These are phyloP conservation scores for Invenusta paracnida DNA, from an alignment of 2,888 invertebrate species.

Conservation along the genomic window DNA sequence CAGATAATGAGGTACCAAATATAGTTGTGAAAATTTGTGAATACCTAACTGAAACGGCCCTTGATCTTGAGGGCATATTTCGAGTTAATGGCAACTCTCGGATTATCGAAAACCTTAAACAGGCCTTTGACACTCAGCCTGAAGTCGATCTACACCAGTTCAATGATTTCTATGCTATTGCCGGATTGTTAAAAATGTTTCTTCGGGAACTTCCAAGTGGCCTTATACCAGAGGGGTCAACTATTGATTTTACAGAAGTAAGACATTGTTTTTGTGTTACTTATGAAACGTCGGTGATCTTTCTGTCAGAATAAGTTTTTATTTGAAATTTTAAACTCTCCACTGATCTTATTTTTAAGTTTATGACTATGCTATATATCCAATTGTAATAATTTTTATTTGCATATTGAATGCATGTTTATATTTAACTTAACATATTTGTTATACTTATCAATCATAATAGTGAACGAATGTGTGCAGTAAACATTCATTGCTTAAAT, in stretches of 20 bases:
- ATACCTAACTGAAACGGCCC: conserved; percentile 53
- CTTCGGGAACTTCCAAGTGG: conserved; percentile 63
- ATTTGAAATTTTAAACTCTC: too few species aligned
- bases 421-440: too few species aligned
- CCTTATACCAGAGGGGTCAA: conserved; percentile 61
- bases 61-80: conserved; percentile 63
- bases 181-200: conserved; percentile 65
- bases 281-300: too few species aligned
- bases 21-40: conserved; percentile 47
- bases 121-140: conserved; percentile 63
- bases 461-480: too few species aligned
- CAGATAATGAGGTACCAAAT: conserved; percentile 45
- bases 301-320: too few species aligned
- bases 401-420: too few species aligned
- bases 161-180: conserved; percentile 63
- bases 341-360: too few species aligned
- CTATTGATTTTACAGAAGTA: conserved; percentile 56
- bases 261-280: too few species aligned
- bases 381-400: too few species aligned
- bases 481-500: too few species aligned
- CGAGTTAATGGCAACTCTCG: conserved; percentile 64
- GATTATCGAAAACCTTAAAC: conserved; percentile 63
- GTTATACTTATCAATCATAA: too few species aligned
- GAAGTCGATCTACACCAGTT: conserved; percentile 62
- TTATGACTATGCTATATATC: too few species aligned